These are phyloP conservation scores for Kuschelorhynchus macadamiae DNA, from an alignment of 2,888 invertebrate species.

Conservation along the genomic window DNA sequence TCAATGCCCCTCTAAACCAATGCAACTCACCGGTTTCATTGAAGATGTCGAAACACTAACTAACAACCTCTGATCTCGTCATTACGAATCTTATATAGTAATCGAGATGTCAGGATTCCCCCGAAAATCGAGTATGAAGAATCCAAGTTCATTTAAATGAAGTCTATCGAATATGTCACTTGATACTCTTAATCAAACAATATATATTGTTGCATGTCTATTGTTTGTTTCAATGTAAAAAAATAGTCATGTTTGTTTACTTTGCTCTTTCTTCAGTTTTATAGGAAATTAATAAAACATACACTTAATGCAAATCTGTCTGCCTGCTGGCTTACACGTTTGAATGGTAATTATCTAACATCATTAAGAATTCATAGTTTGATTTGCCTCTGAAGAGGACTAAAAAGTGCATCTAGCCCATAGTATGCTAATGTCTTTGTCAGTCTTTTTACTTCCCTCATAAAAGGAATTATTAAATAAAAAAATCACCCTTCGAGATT, in stretches of 20 bases:
- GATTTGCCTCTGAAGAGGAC: too few relatives aligned
- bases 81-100: slow-evolving; percentile 18
- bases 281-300: too few relatives aligned
- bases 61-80: slow-evolving; percentile 23
- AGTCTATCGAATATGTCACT: slow-evolving; percentile 13
- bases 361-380: too few relatives aligned
- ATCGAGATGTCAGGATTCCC: slow-evolving; percentile 33
- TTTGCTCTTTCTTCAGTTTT: neutral
- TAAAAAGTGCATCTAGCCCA: too few relatives aligned
- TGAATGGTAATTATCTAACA: too few relatives aligned
- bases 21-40: slow-evolving; percentile 47
- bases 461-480: too few relatives aligned
- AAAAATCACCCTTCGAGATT: too few relatives aligned
- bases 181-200: slow-evolving; percentile 14
- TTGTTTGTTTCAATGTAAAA: slow-evolving; percentile 16
- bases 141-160: slow-evolving; percentile 33
- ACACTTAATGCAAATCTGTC: too few relatives aligned
- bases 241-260: slow-evolving; percentile 5
- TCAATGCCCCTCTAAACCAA: slow-evolving; percentile 28
- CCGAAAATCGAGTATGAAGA: slow-evolving; percentile 19
- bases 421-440: too few relatives aligned
- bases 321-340: too few relatives aligned
- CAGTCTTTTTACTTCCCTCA: too few relatives aligned
- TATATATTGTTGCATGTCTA: slow-evolving; percentile 29
- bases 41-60: slow-evolving; percentile 41